phyloP scores from a whole-genome alignment of 1,140 invertebrate species.

The Trichonephila clavata region DNA sequence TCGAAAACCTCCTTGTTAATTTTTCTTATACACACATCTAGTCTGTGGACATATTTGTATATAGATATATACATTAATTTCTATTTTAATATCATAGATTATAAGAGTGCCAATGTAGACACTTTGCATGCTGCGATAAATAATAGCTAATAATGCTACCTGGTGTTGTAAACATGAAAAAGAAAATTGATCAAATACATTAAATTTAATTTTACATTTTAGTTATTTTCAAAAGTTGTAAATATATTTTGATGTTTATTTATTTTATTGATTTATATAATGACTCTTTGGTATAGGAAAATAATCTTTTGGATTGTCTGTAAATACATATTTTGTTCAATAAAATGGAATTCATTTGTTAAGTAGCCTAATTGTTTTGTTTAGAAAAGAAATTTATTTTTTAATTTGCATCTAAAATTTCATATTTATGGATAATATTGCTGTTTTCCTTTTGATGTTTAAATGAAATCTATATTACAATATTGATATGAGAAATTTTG shows the following conservation, averaged over 20 bases:
- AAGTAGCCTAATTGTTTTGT: neutral
- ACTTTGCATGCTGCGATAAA: neutral
- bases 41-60: slow-evolving; percentile 2
- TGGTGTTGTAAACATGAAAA: neutral
- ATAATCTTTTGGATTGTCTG: neutral
- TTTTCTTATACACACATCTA: slow-evolving; percentile 3
- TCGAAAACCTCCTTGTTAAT: neutral
- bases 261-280: slow-evolving; percentile 13
- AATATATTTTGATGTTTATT: slow-evolving; percentile 15
- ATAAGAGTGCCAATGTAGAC: neutral
- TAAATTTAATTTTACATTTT: too few relatives aligned
- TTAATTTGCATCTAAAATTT: neutral
- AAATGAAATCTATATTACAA: too few relatives aligned
- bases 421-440: too few relatives aligned
- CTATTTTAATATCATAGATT: neutral
- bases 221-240: slow-evolving; percentile 5
- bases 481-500: too few relatives aligned
- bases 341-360: neutral
- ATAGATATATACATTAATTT: neutral
- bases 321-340: neutral
- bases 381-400: neutral
- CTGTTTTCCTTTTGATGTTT: too few relatives aligned
- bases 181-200: neutral
- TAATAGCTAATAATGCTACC: neutral
- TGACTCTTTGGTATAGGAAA: neutral